These are phyloP conservation scores for Nemotelus nigrinus DNA, from an alignment of 2,888 invertebrate genomes.

Conservation along the genomic window DNA sequence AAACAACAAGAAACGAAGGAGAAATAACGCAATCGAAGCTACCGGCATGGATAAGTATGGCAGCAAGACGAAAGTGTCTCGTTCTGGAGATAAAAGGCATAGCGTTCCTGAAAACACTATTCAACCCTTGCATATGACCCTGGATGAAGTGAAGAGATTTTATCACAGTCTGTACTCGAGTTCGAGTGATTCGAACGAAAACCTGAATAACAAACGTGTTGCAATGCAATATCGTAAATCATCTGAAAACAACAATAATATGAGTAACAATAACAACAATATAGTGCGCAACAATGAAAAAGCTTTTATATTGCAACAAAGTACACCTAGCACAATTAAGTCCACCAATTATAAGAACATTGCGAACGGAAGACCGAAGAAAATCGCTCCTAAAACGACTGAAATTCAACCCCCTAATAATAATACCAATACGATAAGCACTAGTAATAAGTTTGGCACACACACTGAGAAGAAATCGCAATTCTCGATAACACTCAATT, in stretches of 20 bases:
- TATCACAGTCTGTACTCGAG: slow-evolving; percentile 84
- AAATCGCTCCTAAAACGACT: slow-evolving; percentile 48
- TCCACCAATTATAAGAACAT: slow-evolving; percentile 44
- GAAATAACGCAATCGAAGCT: slow-evolving; percentile 61
- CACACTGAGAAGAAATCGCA: slow-evolving; percentile 73
- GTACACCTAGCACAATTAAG: slow-evolving; percentile 34
- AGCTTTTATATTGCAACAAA: slow-evolving; percentile 17
- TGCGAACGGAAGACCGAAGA: slow-evolving; percentile 34
- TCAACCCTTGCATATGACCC: slow-evolving; percentile 84
- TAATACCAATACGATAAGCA: slow-evolving; percentile 45
- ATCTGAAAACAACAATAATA: slow-evolving; percentile 32
- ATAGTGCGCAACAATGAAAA: slow-evolving; percentile 47
- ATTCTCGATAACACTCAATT: slow-evolving; percentile 74
- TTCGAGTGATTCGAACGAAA: slow-evolving; percentile 74
- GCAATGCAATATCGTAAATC: slow-evolving; percentile 54
- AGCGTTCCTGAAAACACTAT: slow-evolving; percentile 74
- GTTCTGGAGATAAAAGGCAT: slow-evolving; percentile 70
- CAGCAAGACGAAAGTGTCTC: slow-evolving; percentile 42
- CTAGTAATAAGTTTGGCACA: slow-evolving; percentile 55
- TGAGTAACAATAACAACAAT: slow-evolving; percentile 37
- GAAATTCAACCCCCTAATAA: slow-evolving; percentile 55
- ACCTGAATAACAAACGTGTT: slow-evolving; percentile 51
- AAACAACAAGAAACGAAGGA: slow-evolving; percentile 60
- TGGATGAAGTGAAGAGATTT: slow-evolving; percentile 85
- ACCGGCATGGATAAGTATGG: slow-evolving; percentile 51